Evolutionary conservation across 2,888 invertebrate genomes (phyloP).

Genomic region (Salticus scenicus): DNA sequence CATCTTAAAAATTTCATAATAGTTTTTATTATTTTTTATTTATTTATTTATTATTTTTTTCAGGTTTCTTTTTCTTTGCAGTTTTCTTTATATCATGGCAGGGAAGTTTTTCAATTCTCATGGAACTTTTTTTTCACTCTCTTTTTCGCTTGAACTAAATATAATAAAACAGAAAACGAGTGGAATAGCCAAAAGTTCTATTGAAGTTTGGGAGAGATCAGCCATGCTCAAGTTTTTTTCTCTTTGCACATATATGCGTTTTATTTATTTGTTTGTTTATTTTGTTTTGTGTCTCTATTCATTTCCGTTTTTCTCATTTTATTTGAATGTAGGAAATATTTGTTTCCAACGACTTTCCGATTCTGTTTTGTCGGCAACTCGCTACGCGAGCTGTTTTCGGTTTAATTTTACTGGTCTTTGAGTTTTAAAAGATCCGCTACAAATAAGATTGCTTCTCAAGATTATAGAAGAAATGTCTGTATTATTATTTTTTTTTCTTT

Average conservation of each 20-base stretch:
- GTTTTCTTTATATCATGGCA: neutral
- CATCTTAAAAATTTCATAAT: too few relatives aligned
- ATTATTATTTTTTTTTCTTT: too few relatives aligned
- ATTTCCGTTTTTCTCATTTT: neutral
- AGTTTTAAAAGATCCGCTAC: too few relatives aligned
- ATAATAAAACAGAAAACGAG: neutral
- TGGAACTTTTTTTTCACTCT: neutral
- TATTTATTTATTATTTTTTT: too few relatives aligned
- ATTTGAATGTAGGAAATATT: neutral
- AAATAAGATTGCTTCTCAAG: too few relatives aligned
- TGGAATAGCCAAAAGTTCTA: neutral
- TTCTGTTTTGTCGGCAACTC: neutral
- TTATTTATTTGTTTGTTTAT: neutral
- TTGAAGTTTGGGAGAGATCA: neutral
- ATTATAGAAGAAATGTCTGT: too few relatives aligned
- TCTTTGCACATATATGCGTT: neutral
- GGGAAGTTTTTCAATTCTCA: constrained; percentile 17
- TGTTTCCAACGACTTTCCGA: neutral
- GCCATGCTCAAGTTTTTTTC: neutral
- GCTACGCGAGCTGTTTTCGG: neutral
- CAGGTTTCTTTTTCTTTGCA: neutral
- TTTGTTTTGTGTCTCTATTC: neutral
- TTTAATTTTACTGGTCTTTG: neutral
- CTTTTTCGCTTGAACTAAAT: constrained; percentile 5
- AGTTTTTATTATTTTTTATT: too few relatives aligned